A percentile compares a stretch with the other conserved stretches of the same genome.
These are phyloP conservation scores for Drosophila mauritiana DNA, from an alignment of 1,140 invertebrate genomes.

Conservation along the genomic window DNA sequence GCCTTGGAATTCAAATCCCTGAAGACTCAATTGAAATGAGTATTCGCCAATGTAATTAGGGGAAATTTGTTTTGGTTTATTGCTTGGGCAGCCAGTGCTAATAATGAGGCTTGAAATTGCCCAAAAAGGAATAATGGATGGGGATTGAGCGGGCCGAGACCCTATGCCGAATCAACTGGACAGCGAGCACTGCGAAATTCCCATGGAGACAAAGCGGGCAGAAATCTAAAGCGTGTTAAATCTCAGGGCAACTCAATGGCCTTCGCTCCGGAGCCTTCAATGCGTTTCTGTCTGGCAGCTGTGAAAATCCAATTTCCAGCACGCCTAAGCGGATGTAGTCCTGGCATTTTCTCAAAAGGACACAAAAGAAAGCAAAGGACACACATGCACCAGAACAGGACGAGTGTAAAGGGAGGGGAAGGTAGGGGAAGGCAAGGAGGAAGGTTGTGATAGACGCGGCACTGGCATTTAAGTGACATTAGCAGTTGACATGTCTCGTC, in stretches of 20 bases:
- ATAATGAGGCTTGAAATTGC: slow-evolving; percentile 76
- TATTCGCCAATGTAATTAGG: slow-evolving; percentile 46
- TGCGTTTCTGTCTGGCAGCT: slow-evolving; percentile 63
- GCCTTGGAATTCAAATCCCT: slow-evolving; percentile 4
- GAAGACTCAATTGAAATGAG: slow-evolving; percentile 45
- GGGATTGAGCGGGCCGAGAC: slow-evolving; percentile 21
- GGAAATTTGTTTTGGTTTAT: slow-evolving; percentile 51
- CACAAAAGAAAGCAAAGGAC: slow-evolving; percentile 54
- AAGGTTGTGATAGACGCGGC: slow-evolving; percentile 60
- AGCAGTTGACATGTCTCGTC: slow-evolving; percentile 61
- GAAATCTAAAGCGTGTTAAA: slow-evolving; percentile 71
- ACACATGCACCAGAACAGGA: slow-evolving; percentile 35
- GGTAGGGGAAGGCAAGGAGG: neutral
- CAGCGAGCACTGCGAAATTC: slow-evolving; percentile 31
- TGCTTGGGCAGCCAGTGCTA: slow-evolving; percentile 30
- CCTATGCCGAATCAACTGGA: slow-evolving; percentile 43
- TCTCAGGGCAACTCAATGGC: slow-evolving; percentile 51
- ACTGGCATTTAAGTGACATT: slow-evolving; percentile 75
- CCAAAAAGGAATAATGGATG: slow-evolving; percentile 27
- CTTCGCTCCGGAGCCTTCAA: slow-evolving; percentile 30
- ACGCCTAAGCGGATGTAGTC: slow-evolving; percentile 71
- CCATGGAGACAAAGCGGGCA: slow-evolving; percentile 14
- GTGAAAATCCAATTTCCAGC: slow-evolving; percentile 78
- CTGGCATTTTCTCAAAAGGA: slow-evolving; percentile 34
- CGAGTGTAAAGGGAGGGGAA: neutral